Base-by-base conservation (phyloP, 2,888 invertebrate genomes). In the Xylota sylvarum region DNA sequence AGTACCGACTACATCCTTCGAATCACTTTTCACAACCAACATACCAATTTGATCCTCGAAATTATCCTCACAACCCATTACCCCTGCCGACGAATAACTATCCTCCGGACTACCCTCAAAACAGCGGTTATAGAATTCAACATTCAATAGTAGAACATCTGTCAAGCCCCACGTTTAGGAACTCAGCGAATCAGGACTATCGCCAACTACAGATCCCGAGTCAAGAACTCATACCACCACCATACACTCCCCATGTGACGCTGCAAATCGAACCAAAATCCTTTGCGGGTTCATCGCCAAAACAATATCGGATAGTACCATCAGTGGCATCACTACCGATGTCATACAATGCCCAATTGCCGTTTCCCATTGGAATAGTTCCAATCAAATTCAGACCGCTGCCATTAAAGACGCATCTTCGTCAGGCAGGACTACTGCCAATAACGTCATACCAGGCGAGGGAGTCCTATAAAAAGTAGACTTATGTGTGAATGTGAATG, bases 401-500 rank as follows among this genome's bases (percentile, higher is more conserved):
- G 30, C 86, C 86, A n/a, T 14, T 86, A 35, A 86, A 86, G 55
- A 86, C 86, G 0, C 77, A 86, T 43, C 62, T 86, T 0, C 82
- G 62, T 2, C 82, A 82, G 23, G 48, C 58, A 0, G 50, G 46
- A 19, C 56, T 86, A 14, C n/a, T 86, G 17, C 77, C 77, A 2
- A 72, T 86, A 27, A 69, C 82, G 4, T 86, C 86, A 3, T 86
- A 86, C 17, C 65, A 82, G n/a, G 82, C 65, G 12, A 73, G 37
- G 14, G 67, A 55, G 43, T 52, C 76, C 4, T 70, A 73, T n/a
- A 65, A 19, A 19, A 86, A 77, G 23, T 73, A 77, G 30, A 10
- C 32, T 3, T 5, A 7, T 23, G 35, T 14, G 72, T 35, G 32
- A 60, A 67, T 62, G 3, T 72, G 70, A 58, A 52, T 12, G 19